These are phyloP conservation scores for Mugil cephalus DNA, from an alignment of 2,113 vertebrate species.

Conservation along the genomic window DNA sequence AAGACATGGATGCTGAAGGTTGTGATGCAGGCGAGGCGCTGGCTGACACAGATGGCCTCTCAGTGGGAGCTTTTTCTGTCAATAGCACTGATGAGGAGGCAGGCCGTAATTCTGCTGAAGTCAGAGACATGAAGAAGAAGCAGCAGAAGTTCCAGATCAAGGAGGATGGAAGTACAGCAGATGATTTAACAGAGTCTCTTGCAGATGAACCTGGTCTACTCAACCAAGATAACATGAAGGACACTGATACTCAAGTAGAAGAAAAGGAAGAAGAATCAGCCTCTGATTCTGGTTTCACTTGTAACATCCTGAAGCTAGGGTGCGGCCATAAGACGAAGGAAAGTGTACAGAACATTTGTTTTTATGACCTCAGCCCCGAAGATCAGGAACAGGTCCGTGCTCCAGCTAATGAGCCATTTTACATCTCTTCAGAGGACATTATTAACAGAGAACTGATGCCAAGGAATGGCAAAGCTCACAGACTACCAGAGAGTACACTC, in stretches of 20 bases:
- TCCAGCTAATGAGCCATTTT: constrained; percentile 59
- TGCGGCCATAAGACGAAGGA: constrained; percentile 50
- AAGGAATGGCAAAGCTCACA: constrained; percentile 18
- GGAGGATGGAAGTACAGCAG: constrained; percentile 45
- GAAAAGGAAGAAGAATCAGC: constrained; percentile 49
- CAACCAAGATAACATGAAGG: constrained; percentile 16
- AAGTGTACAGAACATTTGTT: constrained; percentile 30
- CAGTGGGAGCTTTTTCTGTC: constrained; percentile 71
- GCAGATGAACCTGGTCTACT: constrained; percentile 34
- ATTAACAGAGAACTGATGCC: constrained; percentile 52
- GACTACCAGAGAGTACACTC: constrained; percentile 9
- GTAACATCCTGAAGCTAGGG: constrained; percentile 43
- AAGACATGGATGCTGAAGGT: constrained; percentile 70
- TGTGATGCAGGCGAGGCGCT: constrained; percentile 77
- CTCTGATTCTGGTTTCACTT: constrained; percentile 62
- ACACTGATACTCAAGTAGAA: constrained; percentile 23
- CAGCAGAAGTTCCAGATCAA: constrained; percentile 46
- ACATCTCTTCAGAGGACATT: constrained; percentile 68
- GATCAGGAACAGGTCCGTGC: constrained; percentile 31
- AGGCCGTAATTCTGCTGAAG: constrained; percentile 13
- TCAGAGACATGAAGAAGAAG: constrained; percentile 1
- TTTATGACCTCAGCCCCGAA: constrained; percentile 34
- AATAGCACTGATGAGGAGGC: constrained; percentile 61
- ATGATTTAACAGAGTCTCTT: constrained; percentile 54
- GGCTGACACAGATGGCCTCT: constrained; percentile 77